Percentiles rank a stretch among this genome's conserved stretches.
Evolutionary conservation across 2,797 vertebrate genomes (phyloP).

Genomic region (Tachyglossus aculeatus): DNA sequence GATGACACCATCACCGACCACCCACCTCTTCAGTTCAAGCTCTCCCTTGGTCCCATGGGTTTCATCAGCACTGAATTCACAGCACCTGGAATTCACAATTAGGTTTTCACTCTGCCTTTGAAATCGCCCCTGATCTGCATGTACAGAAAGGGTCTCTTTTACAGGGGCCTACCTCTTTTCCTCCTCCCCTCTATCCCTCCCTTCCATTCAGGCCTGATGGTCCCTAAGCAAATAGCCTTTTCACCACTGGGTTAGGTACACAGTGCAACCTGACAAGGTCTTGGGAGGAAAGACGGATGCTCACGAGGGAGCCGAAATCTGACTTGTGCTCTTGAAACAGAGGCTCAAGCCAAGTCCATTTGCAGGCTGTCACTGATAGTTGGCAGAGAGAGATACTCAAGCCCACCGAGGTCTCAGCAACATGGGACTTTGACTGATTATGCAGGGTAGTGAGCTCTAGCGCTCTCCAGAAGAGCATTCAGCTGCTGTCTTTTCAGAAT

Average conservation of each 20-base stretch:
- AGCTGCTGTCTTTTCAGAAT: constrained; percentile 44
- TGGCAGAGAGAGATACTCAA: constrained; percentile 8
- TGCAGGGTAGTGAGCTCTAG: constrained; percentile 11
- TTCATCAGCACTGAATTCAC: constrained; percentile 8
- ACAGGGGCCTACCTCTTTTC: too few relatives aligned
- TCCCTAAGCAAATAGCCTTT: constrained; percentile 12
- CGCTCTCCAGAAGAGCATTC: constrained; percentile 27
- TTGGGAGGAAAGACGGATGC: constrained; percentile 34
- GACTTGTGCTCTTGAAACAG: constrained; percentile 22
- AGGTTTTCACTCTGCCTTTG: constrained; percentile 16
- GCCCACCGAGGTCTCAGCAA: constrained; percentile 32
- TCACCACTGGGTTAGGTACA: neutral
- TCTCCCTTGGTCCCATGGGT: neutral
- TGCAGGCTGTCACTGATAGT: constrained; percentile 18
- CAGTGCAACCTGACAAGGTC: constrained; percentile 9
- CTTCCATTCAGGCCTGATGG: neutral
- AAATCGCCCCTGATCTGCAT: constrained; percentile 32
- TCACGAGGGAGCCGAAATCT: neutral
- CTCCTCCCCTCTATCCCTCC: too few relatives aligned
- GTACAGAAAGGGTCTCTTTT: constrained; percentile 48
- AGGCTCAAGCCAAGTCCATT: constrained; percentile 45
- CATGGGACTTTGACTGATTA: constrained; percentile 11
- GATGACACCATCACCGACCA: neutral
- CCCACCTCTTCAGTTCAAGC: neutral
- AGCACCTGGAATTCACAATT: constrained; percentile 49